Conservation (phyloP, 2,797 vertebrate genomes). For the Atherinosoma microstoma region DNA sequence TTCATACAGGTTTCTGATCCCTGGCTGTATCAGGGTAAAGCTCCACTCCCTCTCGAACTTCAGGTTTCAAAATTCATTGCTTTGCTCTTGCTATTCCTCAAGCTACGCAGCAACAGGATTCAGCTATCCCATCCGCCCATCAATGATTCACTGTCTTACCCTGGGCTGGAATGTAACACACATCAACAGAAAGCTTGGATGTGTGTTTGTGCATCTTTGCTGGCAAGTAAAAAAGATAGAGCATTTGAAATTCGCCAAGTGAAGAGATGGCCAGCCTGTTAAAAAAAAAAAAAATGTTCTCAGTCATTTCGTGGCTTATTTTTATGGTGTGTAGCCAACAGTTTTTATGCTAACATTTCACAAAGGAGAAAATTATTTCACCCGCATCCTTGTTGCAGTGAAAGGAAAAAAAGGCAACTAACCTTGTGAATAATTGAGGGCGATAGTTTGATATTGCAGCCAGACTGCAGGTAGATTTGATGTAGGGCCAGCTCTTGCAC, state of each 20-base stretch:
- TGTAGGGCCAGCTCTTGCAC: conserved; percentile 35
- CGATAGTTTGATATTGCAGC: conserved; percentile 39
- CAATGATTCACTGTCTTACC: conserved; percentile 59
- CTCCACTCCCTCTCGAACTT: conserved; percentile 24
- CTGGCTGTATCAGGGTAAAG: conserved; percentile 37
- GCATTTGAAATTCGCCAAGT: conserved; percentile 5
- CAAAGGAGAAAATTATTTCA: conserved; percentile 5
- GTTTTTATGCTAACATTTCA: conserved; percentile 10
- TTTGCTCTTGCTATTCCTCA: conserved; percentile 52
- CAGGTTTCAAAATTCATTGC: conserved; percentile 59
- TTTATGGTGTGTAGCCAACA: neutral
- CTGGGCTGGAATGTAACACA: conserved; percentile 44
- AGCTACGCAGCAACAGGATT: conserved; percentile 45
- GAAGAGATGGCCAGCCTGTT: neutral
- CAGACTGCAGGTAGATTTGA: conserved; percentile 50
- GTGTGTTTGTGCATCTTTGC: neutral
- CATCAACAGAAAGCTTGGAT: conserved; percentile 14
- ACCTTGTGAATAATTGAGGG: conserved; percentile 56
- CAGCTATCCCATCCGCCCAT: conserved; percentile 52
- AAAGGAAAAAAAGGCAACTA: conserved; percentile 32
- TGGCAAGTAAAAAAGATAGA: neutral
- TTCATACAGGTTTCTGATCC: conserved; percentile 57
- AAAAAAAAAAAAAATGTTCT: neutral
- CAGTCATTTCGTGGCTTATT: neutral
- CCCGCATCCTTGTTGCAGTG: conserved; percentile 15